phyloP scores from a whole-genome alignment of 2,113 vertebrate genomes.

The Dromas ardeola region DNA sequence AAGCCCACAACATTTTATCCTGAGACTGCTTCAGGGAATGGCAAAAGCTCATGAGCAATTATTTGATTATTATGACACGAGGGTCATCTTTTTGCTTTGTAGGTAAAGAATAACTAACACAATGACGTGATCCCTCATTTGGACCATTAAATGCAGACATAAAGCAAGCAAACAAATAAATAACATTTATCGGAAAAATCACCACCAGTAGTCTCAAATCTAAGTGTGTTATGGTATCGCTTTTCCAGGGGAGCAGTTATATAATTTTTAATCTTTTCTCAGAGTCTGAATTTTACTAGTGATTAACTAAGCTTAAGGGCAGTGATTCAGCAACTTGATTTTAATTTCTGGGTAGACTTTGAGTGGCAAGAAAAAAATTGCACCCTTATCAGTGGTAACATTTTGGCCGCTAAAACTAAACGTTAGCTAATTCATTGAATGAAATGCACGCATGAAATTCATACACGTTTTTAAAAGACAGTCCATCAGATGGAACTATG shows the following conservation, averaged over 20 bases:
- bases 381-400: neutral
- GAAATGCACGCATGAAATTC: neutral
- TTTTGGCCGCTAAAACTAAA: neutral
- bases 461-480: neutral
- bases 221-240: neutral
- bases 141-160: neutral
- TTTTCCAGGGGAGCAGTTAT: neutral
- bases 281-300: neutral
- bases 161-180: neutral
- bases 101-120: neutral
- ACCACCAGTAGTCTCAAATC: neutral
- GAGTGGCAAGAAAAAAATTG: neutral
- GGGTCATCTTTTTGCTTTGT: neutral
- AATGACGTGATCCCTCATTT: neutral
- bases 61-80: constrained; percentile 31
- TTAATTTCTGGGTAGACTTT: neutral
- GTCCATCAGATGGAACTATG: neutral
- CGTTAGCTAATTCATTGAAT: neutral
- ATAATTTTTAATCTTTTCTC: neutral
- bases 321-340: neutral
- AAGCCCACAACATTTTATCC: neutral
- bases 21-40: constrained; percentile 21
- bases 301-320: neutral
- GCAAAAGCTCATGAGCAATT: neutral
- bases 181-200: neutral